These are phyloP conservation scores for cat (Felis catus) DNA, from an alignment of 2,113 vertebrate species.

Conservation along the genomic window DNA sequence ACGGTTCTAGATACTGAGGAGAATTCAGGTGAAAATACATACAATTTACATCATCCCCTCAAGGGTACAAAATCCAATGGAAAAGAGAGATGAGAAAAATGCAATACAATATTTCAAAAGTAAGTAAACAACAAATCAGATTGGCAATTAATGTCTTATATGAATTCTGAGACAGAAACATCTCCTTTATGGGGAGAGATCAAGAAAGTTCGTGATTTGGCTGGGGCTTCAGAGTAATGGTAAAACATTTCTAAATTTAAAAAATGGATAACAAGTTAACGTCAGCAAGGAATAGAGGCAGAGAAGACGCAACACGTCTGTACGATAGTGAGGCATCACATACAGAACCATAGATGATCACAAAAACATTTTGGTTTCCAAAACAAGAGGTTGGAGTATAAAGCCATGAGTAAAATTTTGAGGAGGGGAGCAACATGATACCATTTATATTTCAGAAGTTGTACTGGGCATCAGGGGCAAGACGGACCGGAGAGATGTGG, in stretches of 20 bases:
- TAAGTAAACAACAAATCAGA: background rate
- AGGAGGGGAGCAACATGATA: background rate
- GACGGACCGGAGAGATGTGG: background rate
- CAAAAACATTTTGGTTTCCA: background rate
- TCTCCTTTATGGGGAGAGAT: background rate
- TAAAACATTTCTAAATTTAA: background rate
- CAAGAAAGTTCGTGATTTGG: background rate
- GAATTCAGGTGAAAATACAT: background rate
- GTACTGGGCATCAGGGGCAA: background rate
- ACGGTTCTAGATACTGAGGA: background rate
- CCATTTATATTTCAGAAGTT: background rate
- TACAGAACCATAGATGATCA: background rate
- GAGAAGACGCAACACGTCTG: background rate
- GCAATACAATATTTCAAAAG: background rate
- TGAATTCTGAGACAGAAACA: background rate
- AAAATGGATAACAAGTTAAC: background rate
- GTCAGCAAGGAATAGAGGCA: background rate
- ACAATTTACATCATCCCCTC: background rate
- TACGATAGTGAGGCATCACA: background rate
- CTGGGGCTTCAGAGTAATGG: background rate
- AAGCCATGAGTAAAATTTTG: background rate
- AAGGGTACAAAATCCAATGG: background rate
- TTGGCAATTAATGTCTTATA: background rate
- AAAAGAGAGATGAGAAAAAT: background rate
- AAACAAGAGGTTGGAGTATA: background rate